Conservation (phyloP, 2,113 vertebrate species). For the Cololabis saira region DNA sequence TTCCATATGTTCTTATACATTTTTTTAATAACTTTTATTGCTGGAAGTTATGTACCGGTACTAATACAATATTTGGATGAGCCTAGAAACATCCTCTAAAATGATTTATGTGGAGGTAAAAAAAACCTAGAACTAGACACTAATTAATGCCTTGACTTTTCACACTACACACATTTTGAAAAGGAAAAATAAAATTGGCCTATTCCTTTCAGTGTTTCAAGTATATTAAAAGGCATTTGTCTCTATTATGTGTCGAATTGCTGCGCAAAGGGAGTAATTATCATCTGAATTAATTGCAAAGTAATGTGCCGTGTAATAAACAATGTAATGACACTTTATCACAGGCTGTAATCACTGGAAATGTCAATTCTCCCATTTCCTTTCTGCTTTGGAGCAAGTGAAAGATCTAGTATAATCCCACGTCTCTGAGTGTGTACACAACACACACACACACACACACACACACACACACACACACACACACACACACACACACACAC, state of each 20-base stretch:
- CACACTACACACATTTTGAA: conserved; percentile 1
- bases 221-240: not conserved
- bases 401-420: conserved; percentile 6
- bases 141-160: not conserved
- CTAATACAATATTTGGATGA: too few species aligned
- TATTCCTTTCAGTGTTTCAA: not conserved
- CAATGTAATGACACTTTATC: conserved; percentile 22
- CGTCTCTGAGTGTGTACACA: conserved; percentile 25
- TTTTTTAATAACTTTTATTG: not conserved
- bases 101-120: too few species aligned
- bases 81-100: too few species aligned
- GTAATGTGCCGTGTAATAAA: conserved; percentile 27
- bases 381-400: conserved; percentile 12
- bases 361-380: conserved; percentile 1
- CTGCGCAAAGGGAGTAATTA: conserved; percentile 14
- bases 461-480: too few species aligned
- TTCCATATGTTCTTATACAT: not conserved
- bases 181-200: not conserved
- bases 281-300: conserved; percentile 20
- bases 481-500: too few species aligned
- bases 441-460: too few species aligned
- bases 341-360: conserved; percentile 23
- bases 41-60: too few species aligned
- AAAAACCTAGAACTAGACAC: too few species aligned
- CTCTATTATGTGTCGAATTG: conserved; percentile 1